Evolutionary conservation across 2,113 vertebrate species (phyloP), one percentile per base, ranked within the genome.

Genomic region (Desmodus rotundus): DNA sequence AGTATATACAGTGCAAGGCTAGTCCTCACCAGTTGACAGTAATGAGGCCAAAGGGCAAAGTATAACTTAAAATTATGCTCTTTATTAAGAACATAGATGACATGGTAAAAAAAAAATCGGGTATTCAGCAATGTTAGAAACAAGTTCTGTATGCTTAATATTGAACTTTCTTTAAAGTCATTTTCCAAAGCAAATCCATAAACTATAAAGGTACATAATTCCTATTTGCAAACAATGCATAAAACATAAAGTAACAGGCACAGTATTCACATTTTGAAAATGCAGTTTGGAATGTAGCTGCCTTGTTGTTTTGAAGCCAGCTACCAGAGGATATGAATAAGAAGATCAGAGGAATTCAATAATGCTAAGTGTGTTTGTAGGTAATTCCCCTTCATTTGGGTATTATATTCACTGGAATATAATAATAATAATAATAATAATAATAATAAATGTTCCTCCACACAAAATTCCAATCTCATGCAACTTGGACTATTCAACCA

Each of bases 191-290:
- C 58, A 95, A 97, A 97, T 97, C 94, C 65, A 94, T 97, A 97
- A 97, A 97, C 95, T 97, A 97, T 96, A 93, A 94, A 97, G 87
- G 56, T 94, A 91, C 0, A 0, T 72, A 77, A 97, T 98, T 96
- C 67, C 89, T 97, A 90, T 97, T 97, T 97, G 93, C 96, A 97
- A 97, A 97, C 96, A 98, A 98, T 98, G 95, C 97, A 97, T 97
- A 98, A 98, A 97, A 97, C 97, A 97, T 97, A 97, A 97, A 97
- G 91, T 95, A 97, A 91, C 87, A 87, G 94, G 89, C 87, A 96
- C 80, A 97, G 91, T 96, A 96, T 96, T 97, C 97, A 97, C 94
- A 95, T 96, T 97, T 96, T 36, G 74, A 96, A 98, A 97, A 97
- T 97, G 93, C 95, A 96, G 81, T 97, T 96, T 97, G 74, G 94